Evolutionary conservation across 1,140 invertebrate species (phyloP).

Genomic region (Dreissena rostriformis): DNA sequence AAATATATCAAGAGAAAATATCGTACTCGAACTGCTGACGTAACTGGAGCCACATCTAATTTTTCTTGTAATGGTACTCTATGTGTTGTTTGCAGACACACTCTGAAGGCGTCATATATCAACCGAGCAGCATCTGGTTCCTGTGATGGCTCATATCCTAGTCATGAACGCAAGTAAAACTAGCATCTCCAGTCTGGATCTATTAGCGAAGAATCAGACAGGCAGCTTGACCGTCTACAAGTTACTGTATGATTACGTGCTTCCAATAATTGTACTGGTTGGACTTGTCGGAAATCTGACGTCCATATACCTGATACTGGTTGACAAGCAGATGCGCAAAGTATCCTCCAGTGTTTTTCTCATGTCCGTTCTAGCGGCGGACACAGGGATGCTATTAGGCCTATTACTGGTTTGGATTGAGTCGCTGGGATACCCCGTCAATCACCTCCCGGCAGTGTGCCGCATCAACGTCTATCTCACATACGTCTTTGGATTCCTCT

Average conservation of each 20-base stretch:
- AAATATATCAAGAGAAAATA: too few species aligned
- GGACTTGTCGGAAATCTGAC: conserved; percentile 62
- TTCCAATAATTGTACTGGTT: conserved; percentile 60
- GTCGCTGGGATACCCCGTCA: conserved; percentile 52
- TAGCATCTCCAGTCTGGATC: too few species aligned
- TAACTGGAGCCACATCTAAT: too few species aligned
- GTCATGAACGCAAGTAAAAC: too few species aligned
- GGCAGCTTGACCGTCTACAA: conserved; percentile 20
- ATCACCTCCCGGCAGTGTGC: conserved; percentile 80
- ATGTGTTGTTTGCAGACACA: too few species aligned
- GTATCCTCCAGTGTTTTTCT: conserved; percentile 67
- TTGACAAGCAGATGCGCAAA: conserved; percentile 51
- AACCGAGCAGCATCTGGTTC: too few species aligned
- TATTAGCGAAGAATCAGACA: too few species aligned
- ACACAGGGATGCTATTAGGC: conserved; percentile 63
- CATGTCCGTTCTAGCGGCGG: conserved; percentile 62
- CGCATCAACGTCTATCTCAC: conserved; percentile 88
- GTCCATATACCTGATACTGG: conserved; percentile 60
- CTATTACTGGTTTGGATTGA: conserved; percentile 66
- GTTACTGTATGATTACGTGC: conserved; percentile 57
- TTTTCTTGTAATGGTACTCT: too few species aligned
- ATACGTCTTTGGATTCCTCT: conserved; percentile 88
- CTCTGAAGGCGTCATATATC: too few species aligned
- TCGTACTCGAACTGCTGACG: too few species aligned
- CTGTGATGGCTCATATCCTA: too few species aligned